Conservation (phyloP, 2,113 vertebrate species). For the Thinocorus orbignyianus region DNA sequence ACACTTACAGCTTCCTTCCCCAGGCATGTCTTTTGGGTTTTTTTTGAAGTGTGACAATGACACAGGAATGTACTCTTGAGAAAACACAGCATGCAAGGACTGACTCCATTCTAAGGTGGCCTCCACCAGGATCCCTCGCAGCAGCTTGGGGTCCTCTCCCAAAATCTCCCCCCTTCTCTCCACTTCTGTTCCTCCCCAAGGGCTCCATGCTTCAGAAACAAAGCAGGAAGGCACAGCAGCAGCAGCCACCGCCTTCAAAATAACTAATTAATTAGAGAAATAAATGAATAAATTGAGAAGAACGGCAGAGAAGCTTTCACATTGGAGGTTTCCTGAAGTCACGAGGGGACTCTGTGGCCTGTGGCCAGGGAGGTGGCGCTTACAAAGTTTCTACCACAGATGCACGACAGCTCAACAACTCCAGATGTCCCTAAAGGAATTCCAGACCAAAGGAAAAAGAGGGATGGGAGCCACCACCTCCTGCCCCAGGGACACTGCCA, state of each 20-base stretch:
- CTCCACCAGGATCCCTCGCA: neutral
- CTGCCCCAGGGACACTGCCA: neutral
- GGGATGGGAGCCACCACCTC: neutral
- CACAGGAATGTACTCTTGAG: constrained; percentile 3
- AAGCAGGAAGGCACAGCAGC: neutral
- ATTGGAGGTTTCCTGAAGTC: neutral
- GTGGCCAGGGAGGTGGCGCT: neutral
- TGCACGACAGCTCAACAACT: neutral
- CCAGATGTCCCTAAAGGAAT: neutral
- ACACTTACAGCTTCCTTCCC: neutral
- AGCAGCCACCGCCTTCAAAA: neutral
- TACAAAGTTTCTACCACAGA: neutral
- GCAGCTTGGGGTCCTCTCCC: neutral
- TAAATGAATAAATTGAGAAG: neutral
- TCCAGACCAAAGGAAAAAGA: neutral
- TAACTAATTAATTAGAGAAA: neutral
- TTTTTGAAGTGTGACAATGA: neutral
- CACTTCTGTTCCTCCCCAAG: neutral
- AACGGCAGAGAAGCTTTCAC: neutral
- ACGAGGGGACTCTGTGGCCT: neutral
- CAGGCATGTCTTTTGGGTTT: rapidly evolving
- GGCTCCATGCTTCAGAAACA: neutral
- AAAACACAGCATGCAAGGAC: neutral
- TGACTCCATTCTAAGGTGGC: neutral
- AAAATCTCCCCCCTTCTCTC: neutral